Evolutionary conservation across 2,888 invertebrate species (phyloP), one percentile per base, ranked within the genome.

Genomic region (Tortricodes alternella): DNA sequence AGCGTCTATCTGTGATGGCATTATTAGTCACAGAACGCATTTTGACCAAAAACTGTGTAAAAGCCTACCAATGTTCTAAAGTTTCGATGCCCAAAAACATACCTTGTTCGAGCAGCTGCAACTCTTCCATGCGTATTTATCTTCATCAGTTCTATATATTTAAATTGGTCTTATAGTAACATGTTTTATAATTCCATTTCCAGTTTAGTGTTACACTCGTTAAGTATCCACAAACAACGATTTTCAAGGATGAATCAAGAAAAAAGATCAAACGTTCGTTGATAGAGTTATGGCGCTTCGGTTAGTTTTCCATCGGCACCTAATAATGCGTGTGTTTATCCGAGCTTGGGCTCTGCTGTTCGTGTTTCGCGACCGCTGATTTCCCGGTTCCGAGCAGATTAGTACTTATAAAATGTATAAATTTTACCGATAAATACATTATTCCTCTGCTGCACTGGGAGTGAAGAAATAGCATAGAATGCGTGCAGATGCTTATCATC

Each of bases 1-100:
- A n/a, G 68, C 62, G 73, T 64, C 65, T 53, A 46, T 53, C 59
- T 38, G 41, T 55, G 62, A 62, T 60, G 58, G 64, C 62, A 66
- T 69, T 67, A 57, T 61, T 58, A 58, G 55, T 65, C 56, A 58
- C 63, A 4, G 3, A 41, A 24, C 23, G 3, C 7, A 15, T 24
- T 41, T 8, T 5, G 13, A 41, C 24, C 5, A 9, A 35, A 35
- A 35, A 1, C 27, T n/a, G n/a, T 8, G 5, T 4, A n/a, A 27
- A 29, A 29, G 5, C 3, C 9, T 29, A 5, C 5, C 29, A 29
- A 5, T 29, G 4, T n/a, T 4, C 3, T 27, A n/a, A n/a, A 27
- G 27, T n/a, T 8, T n/a, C 21, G 41, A 24, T 16, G 41, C 24
- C 41, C n/a, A n/a, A n/a, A n/a, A 24, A 67, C 27, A 29, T 44